Evolutionary conservation across 2,113 vertebrate species (phyloP).

Genomic region (Clupea harengus): DNA sequence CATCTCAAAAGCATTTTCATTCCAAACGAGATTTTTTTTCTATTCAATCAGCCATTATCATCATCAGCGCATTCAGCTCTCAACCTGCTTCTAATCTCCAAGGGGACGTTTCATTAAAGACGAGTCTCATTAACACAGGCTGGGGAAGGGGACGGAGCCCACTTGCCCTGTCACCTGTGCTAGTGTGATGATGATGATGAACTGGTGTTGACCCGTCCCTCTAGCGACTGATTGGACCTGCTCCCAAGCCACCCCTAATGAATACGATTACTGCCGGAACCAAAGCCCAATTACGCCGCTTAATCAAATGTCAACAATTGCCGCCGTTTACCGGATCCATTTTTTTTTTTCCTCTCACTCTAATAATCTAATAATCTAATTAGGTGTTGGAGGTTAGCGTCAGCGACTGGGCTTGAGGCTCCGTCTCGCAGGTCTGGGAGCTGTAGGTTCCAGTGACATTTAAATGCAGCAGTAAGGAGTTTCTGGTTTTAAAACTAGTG

Average conservation of each 20-base stretch:
- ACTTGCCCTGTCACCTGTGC: not conserved
- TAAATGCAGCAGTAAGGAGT: too few relatives aligned
- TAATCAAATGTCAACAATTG: slow-evolving; percentile 41
- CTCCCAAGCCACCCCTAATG: slow-evolving; percentile 24
- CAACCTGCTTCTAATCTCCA: not conserved
- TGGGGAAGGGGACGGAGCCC: not conserved
- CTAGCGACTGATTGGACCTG: slow-evolving; percentile 19
- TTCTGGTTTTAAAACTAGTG: too few relatives aligned
- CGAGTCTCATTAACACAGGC: not conserved
- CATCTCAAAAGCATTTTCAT: not conserved
- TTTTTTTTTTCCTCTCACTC: not conserved
- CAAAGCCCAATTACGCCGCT: slow-evolving; percentile 9
- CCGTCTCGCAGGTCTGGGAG: too few relatives aligned
- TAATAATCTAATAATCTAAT: not conserved
- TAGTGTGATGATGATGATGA: not conserved
- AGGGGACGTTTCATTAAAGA: not conserved
- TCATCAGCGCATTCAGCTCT: not conserved
- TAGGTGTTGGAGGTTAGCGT: not conserved
- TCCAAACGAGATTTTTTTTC: not conserved
- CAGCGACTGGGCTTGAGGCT: not conserved
- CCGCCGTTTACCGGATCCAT: slow-evolving; percentile 18
- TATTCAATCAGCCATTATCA: not conserved
- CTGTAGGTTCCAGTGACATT: not conserved
- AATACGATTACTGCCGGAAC: slow-evolving; percentile 32
- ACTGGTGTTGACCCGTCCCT: slow-evolving; percentile 25